phyloP scores from a whole-genome alignment of 2,888 invertebrate genomes.

The Ceriagrion tenellum region DNA sequence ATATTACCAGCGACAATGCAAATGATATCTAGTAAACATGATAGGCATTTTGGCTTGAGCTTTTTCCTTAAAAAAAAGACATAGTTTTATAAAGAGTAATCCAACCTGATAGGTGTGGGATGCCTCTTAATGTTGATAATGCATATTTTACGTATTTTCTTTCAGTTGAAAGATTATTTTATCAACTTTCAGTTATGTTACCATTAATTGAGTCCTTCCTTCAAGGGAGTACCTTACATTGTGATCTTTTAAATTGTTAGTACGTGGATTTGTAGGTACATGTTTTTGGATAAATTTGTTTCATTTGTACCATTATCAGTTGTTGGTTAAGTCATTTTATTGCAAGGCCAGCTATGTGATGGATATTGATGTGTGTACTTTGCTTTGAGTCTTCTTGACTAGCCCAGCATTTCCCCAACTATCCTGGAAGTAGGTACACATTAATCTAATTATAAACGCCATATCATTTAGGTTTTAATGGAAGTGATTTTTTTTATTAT shows the following conservation, averaged over 20 bases:
- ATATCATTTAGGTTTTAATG: background rate
- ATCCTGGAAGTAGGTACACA: background rate
- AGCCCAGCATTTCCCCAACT: background rate
- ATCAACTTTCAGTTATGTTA: background rate
- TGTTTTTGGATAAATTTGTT: background rate
- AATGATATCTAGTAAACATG: background rate
- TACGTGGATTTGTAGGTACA: background rate
- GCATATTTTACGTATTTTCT: background rate
- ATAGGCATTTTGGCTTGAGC: constrained; percentile 6
- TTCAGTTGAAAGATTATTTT: background rate
- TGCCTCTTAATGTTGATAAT: background rate
- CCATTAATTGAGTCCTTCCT: background rate
- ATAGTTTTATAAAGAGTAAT: constrained; percentile 30
- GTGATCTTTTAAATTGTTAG: background rate
- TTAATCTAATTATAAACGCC: background rate
- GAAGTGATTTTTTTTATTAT: background rate
- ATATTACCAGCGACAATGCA: background rate
- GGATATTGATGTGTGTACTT: background rate
- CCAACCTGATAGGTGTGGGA: background rate
- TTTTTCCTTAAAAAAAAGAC: constrained; percentile 30
- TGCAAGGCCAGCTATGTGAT: background rate
- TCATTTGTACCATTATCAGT: background rate
- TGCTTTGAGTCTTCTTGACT: background rate
- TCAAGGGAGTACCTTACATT: background rate
- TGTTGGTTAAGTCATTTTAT: background rate